phyloP scores from a whole-genome alignment of 2,797 vertebrate genomes.

The Acestrorhynchus altus region DNA sequence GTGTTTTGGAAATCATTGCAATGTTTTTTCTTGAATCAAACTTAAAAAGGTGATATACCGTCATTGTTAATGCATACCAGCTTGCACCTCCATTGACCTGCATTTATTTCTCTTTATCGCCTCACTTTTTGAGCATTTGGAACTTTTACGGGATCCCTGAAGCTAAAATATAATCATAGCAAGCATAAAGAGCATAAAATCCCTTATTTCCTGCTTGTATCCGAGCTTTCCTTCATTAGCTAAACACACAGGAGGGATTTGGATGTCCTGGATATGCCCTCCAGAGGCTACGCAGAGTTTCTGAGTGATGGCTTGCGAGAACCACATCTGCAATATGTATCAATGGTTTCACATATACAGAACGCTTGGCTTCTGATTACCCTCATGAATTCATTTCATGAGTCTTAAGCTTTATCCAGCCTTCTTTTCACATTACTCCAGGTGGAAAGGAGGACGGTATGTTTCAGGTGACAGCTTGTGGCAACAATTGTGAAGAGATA shows the following conservation, averaged over 20 bases:
- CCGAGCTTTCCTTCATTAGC: background rate
- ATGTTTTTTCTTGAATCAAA: conserved; percentile 10
- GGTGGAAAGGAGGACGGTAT: background rate
- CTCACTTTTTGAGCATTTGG: conserved; percentile 12
- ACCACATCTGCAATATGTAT: background rate
- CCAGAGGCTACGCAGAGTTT: background rate
- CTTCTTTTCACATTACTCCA: background rate
- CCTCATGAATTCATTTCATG: background rate
- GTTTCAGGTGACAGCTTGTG: conserved; percentile 32
- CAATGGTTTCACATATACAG: background rate
- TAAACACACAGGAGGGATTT: background rate
- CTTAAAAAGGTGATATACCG: background rate
- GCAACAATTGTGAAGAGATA: conserved; percentile 26
- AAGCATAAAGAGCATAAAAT: background rate
- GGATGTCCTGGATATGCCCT: background rate
- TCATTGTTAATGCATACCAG: background rate
- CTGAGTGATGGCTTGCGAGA: background rate
- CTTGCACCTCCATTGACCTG: background rate
- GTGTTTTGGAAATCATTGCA: background rate
- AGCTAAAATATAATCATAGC: background rate
- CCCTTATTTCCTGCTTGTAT: background rate
- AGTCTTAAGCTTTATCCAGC: background rate
- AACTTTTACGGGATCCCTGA: conserved; percentile 15
- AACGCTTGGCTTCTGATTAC: too few relatives aligned
- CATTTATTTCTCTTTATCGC: conserved; percentile 5